Conservation (phyloP, 2,113 vertebrate genomes). For the Carollia perspicillata region DNA sequence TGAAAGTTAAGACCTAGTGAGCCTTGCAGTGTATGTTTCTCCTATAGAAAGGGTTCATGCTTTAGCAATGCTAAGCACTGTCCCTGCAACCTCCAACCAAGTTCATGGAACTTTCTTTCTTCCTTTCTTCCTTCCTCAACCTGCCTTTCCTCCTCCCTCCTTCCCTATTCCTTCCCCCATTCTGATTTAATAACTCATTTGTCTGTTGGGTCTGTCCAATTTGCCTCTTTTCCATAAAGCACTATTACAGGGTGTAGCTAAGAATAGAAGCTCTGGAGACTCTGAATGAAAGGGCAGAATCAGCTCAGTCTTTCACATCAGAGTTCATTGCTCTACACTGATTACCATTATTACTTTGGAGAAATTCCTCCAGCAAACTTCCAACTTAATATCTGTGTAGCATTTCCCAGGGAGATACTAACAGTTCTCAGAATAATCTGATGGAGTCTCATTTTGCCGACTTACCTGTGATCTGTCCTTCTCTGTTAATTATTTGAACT, state of each 20-base stretch:
- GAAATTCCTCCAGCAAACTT: slow-evolving; percentile 32
- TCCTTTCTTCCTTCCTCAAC: not conserved
- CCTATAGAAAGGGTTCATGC: not conserved
- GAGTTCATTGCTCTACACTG: not conserved
- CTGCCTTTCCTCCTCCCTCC: too few species aligned
- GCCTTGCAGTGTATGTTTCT: not conserved
- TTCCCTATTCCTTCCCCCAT: not conserved
- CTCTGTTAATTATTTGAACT: not conserved
- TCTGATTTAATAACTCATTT: slow-evolving; percentile 29
- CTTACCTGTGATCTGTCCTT: not conserved
- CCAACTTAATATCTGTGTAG: not conserved
- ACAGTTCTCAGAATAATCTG: not conserved
- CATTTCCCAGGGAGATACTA: not conserved
- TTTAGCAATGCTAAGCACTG: not conserved
- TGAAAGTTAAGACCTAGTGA: not conserved
- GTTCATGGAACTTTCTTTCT: too few species aligned
- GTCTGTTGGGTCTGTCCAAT: not conserved
- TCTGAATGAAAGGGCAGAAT: not conserved
- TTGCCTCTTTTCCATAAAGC: not conserved
- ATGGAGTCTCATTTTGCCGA: not conserved
- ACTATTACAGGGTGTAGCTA: not conserved
- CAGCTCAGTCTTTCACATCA: not conserved
- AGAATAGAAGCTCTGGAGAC: not conserved
- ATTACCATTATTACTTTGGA: slow-evolving; percentile 25
- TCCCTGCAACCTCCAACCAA: not conserved